Evolutionary conservation across 2,797 vertebrate species (phyloP).

Genomic region (Alectoris magna): DNA sequence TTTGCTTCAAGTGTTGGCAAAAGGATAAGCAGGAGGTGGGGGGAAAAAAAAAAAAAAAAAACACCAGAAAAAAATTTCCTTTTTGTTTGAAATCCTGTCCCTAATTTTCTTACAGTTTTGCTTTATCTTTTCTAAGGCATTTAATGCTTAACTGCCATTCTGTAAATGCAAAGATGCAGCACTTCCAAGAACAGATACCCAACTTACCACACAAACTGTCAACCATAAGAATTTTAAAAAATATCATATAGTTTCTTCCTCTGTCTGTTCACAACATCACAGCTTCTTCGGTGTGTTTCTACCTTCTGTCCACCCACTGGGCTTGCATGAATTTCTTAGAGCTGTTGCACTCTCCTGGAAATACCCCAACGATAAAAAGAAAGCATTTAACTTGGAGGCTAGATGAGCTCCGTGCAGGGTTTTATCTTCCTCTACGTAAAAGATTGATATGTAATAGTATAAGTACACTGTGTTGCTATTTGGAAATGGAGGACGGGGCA

Average conservation of each 20-base stretch:
- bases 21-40: not conserved
- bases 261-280: not conserved
- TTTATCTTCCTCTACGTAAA: not conserved
- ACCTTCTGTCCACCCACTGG: not conserved
- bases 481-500: not conserved
- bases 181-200: not conserved
- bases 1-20: not conserved
- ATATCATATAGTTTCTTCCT: not conserved
- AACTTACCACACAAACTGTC: not conserved
- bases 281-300: not conserved
- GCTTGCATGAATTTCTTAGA: not conserved
- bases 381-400: not conserved
- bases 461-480: not conserved
- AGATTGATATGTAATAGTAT: not conserved
- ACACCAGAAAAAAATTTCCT: not conserved
- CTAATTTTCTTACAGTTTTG: not conserved
- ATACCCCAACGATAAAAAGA: not conserved
- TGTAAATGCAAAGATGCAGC: not conserved
- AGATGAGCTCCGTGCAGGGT: not conserved
- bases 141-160: not conserved
- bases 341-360: not conserved
- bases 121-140: not conserved
- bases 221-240: not conserved
- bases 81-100: not conserved
- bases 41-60: not conserved